Base-by-base conservation (phyloP, 2,888 invertebrate species). In the Zootermopsis nevadensis region DNA sequence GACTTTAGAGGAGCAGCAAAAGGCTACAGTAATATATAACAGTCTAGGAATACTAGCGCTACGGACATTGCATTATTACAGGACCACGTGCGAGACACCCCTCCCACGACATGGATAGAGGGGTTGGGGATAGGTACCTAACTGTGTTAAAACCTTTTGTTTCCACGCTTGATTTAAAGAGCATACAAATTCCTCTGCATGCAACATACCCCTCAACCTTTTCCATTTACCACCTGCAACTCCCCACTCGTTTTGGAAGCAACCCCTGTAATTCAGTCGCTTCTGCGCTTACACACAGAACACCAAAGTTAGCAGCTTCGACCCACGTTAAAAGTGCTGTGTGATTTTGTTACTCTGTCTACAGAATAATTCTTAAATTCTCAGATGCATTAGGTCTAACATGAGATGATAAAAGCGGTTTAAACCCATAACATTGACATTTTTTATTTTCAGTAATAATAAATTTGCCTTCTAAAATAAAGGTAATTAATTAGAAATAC, bases 111-210 rank as follows among this genome's bases (percentile, higher is more conserved):
- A 6, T 60, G 60, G n/a, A 60, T 60, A 10, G 15, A 60, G 60
- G 60, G 22, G 69, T 53, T 22, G 77, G 53, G 12, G 24, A 30
- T 30, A 33, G 79, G n/a, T 48, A 79, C 79, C 66, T 66, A 79
- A 79, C 38, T 79, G 33, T 38, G 82, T 74, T 55, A 77, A 76
- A 77, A 77, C 67, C 81, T 83, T 83, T 83, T 83, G 83, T 83
- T 83, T 77, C 77, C 67, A 31, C 82, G 83, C 80, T 81, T 83
- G 81, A 83, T 83, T 83, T 83, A 83, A 83, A 83, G 80, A 83
- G 81, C 83, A 76, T 81, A 81, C 83, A 83, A 83, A 81, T 83
- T 81, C 80, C 81, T 79, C 30, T 35, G 79, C 79, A 79, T 76
- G 76, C 76, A 76, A 76, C 30, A 48, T 42, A 66, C 35, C 79